Percentiles rank a stretch among this genome's conserved stretches.
Evolutionary conservation across 2,113 vertebrate species (phyloP).

Genomic region (Nannospalax galili): DNA sequence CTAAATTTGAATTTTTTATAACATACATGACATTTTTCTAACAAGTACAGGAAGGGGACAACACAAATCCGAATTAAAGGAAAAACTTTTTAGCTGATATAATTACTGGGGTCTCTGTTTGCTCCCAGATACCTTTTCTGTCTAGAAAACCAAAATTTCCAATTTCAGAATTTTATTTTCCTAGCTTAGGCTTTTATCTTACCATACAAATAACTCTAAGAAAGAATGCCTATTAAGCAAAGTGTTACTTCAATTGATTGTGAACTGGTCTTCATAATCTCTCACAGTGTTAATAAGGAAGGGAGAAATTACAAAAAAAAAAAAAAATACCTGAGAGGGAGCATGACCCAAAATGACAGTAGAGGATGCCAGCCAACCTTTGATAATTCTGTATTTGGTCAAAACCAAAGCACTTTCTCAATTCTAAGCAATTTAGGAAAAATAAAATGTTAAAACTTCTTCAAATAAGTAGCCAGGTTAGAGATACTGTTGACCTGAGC

Average conservation of each 20-base stretch:
- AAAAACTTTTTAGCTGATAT: rapidly evolving
- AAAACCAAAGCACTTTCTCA: background rate
- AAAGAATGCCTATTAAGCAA: background rate
- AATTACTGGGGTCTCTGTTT: background rate
- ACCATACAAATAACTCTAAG: background rate
- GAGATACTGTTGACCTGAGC: constrained; percentile 60
- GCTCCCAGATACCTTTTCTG: background rate
- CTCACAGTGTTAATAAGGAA: background rate
- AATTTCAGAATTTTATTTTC: background rate
- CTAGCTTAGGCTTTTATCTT: background rate
- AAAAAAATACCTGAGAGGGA: rapidly evolving
- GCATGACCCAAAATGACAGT: rapidly evolving
- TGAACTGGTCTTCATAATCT: background rate
- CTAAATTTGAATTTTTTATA: background rate
- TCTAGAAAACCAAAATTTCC: background rate
- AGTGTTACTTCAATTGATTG: background rate
- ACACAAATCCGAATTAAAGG: background rate
- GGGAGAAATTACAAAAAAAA: background rate
- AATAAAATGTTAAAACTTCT: constrained; percentile 18
- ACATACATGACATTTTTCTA: background rate
- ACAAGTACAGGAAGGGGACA: background rate
- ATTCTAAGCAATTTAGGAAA: constrained; percentile 28
- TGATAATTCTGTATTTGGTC: background rate
- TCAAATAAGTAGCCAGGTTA: constrained; percentile 63
- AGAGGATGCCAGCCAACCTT: rapidly evolving